Conservation (phyloP, 2,797 vertebrate genomes). For the Amblyopsis hoosieri region DNA sequence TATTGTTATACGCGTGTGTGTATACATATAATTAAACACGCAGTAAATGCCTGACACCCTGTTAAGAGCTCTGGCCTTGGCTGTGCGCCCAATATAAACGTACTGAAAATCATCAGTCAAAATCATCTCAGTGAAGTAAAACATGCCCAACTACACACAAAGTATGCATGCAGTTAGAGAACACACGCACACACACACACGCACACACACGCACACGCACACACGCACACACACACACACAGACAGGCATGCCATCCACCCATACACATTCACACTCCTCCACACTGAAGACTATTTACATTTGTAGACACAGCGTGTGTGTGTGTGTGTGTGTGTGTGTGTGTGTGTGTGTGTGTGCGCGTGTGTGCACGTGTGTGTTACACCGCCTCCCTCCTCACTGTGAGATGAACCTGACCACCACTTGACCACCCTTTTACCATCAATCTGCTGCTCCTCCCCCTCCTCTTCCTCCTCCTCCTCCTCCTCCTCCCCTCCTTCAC, state of each 20-base stretch:
- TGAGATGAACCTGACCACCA: slow-evolving; percentile 24
- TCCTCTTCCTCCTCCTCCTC: background rate
- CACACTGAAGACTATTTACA: background rate
- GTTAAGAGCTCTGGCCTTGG: slow-evolving; percentile 34
- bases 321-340: background rate
- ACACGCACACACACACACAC: background rate
- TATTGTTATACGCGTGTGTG: slow-evolving; percentile 11
- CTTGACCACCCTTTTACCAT: background rate
- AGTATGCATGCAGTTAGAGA: background rate
- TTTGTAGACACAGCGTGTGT: background rate
- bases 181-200: slow-evolving; percentile 8
- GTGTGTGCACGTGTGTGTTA: background rate
- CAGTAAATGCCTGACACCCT: slow-evolving; percentile 58
- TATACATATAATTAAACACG: slow-evolving; percentile 38
- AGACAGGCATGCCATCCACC: background rate
- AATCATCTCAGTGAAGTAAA: slow-evolving; percentile 11
- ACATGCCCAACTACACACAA: background rate
- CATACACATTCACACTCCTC: background rate
- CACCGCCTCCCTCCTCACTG: slow-evolving; percentile 3
- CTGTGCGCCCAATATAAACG: slow-evolving; percentile 17
- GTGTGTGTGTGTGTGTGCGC: no score
- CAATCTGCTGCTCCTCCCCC: background rate
- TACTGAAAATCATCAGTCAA: slow-evolving; percentile 11
- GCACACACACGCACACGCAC: background rate
- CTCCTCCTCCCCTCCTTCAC: background rate